A percentile compares a stretch with the other conserved stretches of the same genome.
Conservation (phyloP, 2,113 vertebrate species). For the Asarcornis scutulata region DNA sequence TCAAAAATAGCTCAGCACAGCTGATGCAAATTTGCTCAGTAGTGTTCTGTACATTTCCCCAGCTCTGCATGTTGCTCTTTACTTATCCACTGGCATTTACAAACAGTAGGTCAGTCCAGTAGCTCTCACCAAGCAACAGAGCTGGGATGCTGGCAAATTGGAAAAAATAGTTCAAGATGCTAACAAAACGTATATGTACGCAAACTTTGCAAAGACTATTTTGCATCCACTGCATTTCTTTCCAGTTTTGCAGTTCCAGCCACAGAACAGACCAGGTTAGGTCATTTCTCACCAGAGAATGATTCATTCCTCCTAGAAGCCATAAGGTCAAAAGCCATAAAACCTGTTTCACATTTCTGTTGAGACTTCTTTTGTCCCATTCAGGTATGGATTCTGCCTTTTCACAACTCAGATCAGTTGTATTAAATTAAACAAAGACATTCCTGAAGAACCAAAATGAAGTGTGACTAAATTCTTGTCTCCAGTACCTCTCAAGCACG, state of each 20-base stretch:
- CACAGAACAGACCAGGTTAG: constrained; percentile 9
- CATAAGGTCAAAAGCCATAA: constrained; percentile 42
- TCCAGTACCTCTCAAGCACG: constrained; percentile 55
- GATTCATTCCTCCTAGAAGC: constrained; percentile 56
- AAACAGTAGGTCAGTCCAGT: neutral
- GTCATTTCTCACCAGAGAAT: neutral
- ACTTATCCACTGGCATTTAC: neutral
- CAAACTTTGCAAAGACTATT: neutral
- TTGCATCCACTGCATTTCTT: neutral
- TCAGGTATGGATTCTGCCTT: constrained; percentile 50
- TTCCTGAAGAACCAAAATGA: constrained; percentile 67
- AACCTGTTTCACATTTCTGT: constrained; percentile 61
- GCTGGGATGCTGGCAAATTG: neutral
- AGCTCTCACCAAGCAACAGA: neutral
- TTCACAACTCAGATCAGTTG: constrained; percentile 36
- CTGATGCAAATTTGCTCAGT: neutral
- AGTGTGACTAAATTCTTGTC: constrained; percentile 78
- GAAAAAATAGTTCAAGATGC: neutral
- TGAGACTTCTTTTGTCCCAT: constrained; percentile 63
- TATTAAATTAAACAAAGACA: constrained; percentile 76
- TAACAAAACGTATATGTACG: neutral
- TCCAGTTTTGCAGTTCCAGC: neutral
- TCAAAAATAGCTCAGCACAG: neutral
- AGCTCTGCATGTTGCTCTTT: neutral
- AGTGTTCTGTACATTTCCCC: neutral